Percentiles rank a stretch among this genome's conserved stretches.
These are phyloP conservation scores for Condylura cristata DNA, from an alignment of 2,113 vertebrate species.

Conservation along the genomic window DNA sequence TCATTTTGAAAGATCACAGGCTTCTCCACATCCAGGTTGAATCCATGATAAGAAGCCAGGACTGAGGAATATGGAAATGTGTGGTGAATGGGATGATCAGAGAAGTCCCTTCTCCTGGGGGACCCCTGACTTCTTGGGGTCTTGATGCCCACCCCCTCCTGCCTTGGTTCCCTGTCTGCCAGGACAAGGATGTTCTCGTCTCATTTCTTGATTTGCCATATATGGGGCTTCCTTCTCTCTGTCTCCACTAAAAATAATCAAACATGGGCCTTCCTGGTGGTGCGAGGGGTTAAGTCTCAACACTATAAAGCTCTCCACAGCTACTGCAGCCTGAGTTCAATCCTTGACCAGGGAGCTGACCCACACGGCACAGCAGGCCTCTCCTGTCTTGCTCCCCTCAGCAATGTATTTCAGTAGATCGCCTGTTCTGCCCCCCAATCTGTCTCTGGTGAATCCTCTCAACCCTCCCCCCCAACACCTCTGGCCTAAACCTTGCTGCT, in stretches of 20 bases:
- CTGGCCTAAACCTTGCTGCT: no score
- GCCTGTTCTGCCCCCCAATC: no score
- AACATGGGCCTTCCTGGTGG: not conserved
- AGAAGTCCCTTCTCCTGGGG: not conserved
- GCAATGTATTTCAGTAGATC: no score
- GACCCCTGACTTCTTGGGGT: not conserved
- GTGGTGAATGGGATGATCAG: not conserved
- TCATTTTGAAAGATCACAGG: constrained; percentile 67
- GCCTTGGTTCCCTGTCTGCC: not conserved
- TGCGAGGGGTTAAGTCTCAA: no score
- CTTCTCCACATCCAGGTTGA: constrained; percentile 77
- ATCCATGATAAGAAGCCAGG: constrained; percentile 64
- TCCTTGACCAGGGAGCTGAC: no score
- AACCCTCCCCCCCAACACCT: no score
- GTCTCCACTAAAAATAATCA: not conserved
- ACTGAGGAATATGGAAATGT: not conserved
- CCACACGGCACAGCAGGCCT: no score
- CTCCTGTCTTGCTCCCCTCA: no score
- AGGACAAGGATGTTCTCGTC: not conserved
- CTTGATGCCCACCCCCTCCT: not conserved
- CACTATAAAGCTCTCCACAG: no score
- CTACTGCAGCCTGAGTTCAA: no score
- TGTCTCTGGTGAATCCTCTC: no score
- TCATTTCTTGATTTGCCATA: not conserved
- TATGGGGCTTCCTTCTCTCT: not conserved